A percentile compares a stretch with the other conserved stretches of the same genome.
Evolutionary conservation across 2,797 vertebrate genomes (phyloP).

Genomic region (Eutrigla gurnardus): DNA sequence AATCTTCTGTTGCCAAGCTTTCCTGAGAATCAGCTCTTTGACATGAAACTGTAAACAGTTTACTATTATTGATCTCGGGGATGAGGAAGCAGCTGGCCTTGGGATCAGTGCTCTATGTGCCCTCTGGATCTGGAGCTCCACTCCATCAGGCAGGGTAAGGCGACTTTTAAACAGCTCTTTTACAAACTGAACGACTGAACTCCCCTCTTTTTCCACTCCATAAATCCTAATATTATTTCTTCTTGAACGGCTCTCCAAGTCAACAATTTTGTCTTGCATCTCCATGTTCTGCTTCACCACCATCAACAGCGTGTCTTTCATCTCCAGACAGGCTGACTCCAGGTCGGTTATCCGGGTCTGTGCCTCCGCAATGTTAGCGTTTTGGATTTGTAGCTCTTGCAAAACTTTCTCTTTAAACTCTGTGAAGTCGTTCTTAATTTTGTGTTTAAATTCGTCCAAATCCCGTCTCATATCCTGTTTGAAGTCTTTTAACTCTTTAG

Average conservation of each 20-base stretch:
- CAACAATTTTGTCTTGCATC: background rate
- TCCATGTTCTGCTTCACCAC: background rate
- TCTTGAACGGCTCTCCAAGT: conserved; percentile 10
- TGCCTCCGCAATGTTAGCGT: background rate
- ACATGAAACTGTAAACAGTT: conserved; percentile 24
- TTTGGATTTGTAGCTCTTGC: background rate
- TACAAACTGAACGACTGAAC: conserved; percentile 17
- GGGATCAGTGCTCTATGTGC: conserved; percentile 17
- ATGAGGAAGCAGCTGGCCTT: background rate
- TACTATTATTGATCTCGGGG: conserved; percentile 16
- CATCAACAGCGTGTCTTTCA: background rate
- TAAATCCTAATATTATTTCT: conserved; percentile 25
- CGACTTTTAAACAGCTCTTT: background rate
- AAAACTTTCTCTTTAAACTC: conserved; percentile 20
- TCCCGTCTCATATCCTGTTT: conserved; percentile 9
- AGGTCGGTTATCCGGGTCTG: conserved; percentile 1
- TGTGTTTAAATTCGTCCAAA: background rate
- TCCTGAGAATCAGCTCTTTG: conserved; percentile 16
- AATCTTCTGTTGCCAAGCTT: conserved; percentile 21
- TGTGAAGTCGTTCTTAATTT: background rate
- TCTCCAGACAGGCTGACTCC: conserved; percentile 15
- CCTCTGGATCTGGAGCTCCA: conserved; percentile 17
- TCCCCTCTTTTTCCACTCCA: conserved; percentile 9
- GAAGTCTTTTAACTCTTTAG: background rate
- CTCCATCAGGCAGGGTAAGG: conserved; percentile 3